These are phyloP conservation scores for Caenorhabditis imperialis DNA, from an alignment of 2,888 invertebrate species.

Conservation along the genomic window DNA sequence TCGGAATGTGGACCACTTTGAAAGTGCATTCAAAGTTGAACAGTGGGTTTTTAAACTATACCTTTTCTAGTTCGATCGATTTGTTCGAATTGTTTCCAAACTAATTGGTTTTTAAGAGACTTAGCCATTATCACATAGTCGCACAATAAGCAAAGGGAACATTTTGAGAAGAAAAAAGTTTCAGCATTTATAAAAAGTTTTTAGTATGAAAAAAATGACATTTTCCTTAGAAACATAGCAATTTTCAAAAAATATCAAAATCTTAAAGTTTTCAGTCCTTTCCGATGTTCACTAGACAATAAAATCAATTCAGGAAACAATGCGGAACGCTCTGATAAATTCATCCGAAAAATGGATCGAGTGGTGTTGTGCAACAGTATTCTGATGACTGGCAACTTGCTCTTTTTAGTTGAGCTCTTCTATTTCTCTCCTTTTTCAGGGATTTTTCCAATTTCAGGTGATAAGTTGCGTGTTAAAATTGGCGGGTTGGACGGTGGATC, in stretches of 20 bases:
- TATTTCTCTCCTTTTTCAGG: constrained; percentile 10
- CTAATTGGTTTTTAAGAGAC: no score
- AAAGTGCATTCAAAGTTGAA: constrained; percentile 4
- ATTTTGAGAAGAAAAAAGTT: no score
- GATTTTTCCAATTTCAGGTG: no score
- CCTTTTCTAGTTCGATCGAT: no score
- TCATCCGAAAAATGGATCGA: constrained; percentile 23
- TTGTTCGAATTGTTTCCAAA: no score
- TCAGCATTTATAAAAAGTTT: no score
- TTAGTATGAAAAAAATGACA: no score
- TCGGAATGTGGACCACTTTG: constrained; percentile 34
- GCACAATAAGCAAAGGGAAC: no score
- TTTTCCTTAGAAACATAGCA: no score
- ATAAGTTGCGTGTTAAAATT: no score
- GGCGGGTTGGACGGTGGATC: no score
- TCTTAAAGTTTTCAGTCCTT: not conserved
- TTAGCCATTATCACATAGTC: no score
- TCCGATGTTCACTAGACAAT: constrained; percentile 4
- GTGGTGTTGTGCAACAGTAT: constrained; percentile 33
- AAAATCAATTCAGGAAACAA: constrained; percentile 2
- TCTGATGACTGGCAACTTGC: constrained; percentile 41
- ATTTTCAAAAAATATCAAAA: not conserved
- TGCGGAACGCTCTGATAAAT: constrained; percentile 2
- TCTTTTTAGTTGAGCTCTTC: constrained; percentile 12
- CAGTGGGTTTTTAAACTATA: not conserved